Evolutionary conservation across 2,888 invertebrate genomes (phyloP), one percentile per base, ranked within the genome.

Genomic region (Clepsis dumicolana): DNA sequence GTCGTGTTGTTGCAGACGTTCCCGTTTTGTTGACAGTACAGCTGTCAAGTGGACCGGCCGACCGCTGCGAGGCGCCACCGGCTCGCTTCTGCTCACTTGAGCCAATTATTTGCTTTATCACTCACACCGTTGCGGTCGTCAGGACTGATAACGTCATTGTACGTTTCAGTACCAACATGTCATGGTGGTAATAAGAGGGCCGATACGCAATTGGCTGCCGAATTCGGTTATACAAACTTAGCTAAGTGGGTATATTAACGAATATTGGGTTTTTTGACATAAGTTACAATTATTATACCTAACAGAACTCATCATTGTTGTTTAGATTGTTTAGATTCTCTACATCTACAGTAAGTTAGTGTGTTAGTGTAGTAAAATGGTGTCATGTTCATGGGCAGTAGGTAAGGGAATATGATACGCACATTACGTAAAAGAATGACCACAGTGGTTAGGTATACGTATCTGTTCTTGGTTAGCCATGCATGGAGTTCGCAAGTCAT

Each of bases 21-120:
- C 77, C 79, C 77, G 84, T 82, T 81, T 85, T 89, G 90, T 89
- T 91, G 89, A 88, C 85, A 80, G 83, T 90, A 87, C 84, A 88
- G 87, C 83, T 90, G 88, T 87, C 90, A 88, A 65, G 73, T 67
- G 67, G 73, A 72, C 66, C 68, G 71, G 18, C 73, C 76, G 83
- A 74, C 79, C 78, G 80, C 73, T 66, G 74, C 81, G 84, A 77
- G 80, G 82, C 81, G 83, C 80, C 78, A 83, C 78, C 74, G 76
- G 70, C 79, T 38, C 61, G 54, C 65, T 54, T 61, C 69, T 54
- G 62, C 48, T 63, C 52, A 18, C 72, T 60, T 48, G 66, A 59
- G 66, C 65, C 69, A 70, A 77, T 76, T 84, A 81, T 85, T 85
- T 81, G 79, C 79, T 85, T 88, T 91, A 89, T 89, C 87, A 83